Conservation (phyloP, 2,888 invertebrate species). For the Himalopsyche japonica region DNA sequence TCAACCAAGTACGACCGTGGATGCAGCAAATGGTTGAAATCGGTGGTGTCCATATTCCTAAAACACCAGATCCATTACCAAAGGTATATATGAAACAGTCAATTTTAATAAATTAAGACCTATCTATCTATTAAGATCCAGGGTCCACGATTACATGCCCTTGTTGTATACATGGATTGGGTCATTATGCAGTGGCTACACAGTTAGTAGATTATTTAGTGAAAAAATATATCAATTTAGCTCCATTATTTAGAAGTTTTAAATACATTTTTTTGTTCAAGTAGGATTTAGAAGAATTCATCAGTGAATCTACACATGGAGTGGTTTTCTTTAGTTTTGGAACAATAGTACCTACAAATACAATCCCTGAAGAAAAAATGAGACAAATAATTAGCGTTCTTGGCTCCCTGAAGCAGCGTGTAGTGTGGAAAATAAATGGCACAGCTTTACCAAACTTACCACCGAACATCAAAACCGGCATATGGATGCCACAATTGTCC, state of each 20-base stretch:
- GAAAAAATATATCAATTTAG: too few relatives aligned
- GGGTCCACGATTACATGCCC: too few relatives aligned
- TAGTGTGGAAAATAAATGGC: conserved; percentile 60
- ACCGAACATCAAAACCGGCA: conserved; percentile 55
- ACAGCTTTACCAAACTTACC: conserved; percentile 56
- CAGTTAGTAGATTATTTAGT: too few relatives aligned
- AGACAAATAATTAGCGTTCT: conserved; percentile 57
- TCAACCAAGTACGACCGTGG: conserved; percentile 60
- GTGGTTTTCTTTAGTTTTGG: conserved; percentile 64
- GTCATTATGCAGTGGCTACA: too few relatives aligned
- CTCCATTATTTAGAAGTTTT: neutral
- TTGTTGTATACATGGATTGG: too few relatives aligned
- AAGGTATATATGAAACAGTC: conserved; percentile 47
- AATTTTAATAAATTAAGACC: neutral
- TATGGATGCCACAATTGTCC: conserved; percentile 61
- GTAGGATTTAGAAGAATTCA: conserved; percentile 53
- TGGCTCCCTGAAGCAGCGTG: conserved; percentile 58
- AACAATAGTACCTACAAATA: conserved; percentile 61
- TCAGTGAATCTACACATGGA: conserved; percentile 55
- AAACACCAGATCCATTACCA: conserved; percentile 52
- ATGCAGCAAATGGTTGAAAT: conserved; percentile 62
- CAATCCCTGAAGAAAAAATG: conserved; percentile 54
- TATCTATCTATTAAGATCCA: too few relatives aligned
- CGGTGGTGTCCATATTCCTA: conserved; percentile 56
- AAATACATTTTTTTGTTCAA: neutral